Conservation (phyloP, 2,888 invertebrate genomes). For the Heliconius hortense region DNA sequence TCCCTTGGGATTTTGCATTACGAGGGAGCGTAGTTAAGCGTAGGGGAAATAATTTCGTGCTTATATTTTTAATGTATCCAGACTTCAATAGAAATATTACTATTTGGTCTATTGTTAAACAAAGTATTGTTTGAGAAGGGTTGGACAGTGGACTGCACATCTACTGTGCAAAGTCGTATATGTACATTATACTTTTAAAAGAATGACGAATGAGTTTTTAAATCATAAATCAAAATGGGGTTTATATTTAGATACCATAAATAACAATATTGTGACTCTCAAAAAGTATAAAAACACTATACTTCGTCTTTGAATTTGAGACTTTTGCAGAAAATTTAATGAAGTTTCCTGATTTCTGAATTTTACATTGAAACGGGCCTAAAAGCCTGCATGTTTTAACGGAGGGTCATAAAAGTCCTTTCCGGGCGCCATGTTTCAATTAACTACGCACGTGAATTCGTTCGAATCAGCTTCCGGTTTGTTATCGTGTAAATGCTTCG, state of each 20-base stretch:
- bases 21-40: conserved; percentile 49
- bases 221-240: conserved; percentile 17
- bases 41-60: conserved; percentile 56
- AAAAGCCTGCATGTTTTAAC: conserved; percentile 48
- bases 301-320: not conserved
- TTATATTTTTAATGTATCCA: conserved; percentile 64
- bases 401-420: conserved; percentile 55
- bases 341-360: conserved; percentile 51
- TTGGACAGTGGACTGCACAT: conserved; percentile 36
- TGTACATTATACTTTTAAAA: conserved; percentile 3
- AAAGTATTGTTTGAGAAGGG: conserved; percentile 36
- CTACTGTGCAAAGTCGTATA: conserved; percentile 12
- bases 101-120: conserved; percentile 39
- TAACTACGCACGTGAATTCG: conserved; percentile 68
- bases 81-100: conserved; percentile 47
- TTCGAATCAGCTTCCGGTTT: conserved; percentile 66
- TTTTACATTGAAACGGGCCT: conserved; percentile 56
- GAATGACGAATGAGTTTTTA: conserved; percentile 22
- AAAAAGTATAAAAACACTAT: not conserved
- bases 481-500: conserved; percentile 50
- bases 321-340: conserved; percentile 26
- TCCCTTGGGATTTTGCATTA: conserved; percentile 58
- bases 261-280: not conserved
- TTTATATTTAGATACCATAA: not conserved
- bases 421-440: conserved; percentile 70